Evolutionary conservation across 2,113 vertebrate species (phyloP), one percentile per base, ranked within the genome.

Genomic region (Trichomycterus rosablanca): DNA sequence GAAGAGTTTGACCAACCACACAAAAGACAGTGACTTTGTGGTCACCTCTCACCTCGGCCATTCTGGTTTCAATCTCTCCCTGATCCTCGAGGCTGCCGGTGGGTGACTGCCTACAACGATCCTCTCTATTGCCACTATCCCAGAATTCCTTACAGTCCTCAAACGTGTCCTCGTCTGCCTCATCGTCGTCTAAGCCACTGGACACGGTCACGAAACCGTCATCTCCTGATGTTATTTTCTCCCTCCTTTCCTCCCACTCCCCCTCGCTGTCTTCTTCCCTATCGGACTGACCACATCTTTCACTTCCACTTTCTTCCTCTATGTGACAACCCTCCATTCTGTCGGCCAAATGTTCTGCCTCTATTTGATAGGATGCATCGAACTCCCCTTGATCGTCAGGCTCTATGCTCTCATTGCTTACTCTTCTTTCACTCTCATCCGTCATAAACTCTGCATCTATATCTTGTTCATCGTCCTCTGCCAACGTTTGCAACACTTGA

Each of bases 131-230:
- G 43, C 54, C 68, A 56, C 35, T 59, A 22, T 80, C 78, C 74
- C 51, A 80, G 63, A 67, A 82, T 28, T 86, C 81, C 37, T 56
- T 72, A 67, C 77, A 85, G 65, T 86, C 85, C 66, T 78, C 59
- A 64, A 85, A 83, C 26, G 70, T 52, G 7, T 81, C 73, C 20
- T 81, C 74, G 20, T 79, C 78, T 2, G 76, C 77, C 0, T 82
- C 74, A 8, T 80, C 77, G 1, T 74, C 76, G 1, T 85, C 83
- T 16, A 67, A 78, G 5, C 84, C 72, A 32, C 84, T 85, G 42
- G 84, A 86, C 43, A 84, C 42, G 0, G 80, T 84, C n/a, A 85
- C 67, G 48, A 81, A 83, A 4, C 73, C 77, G 20, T 86, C 82
- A 35, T 87, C 81, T 32, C 16, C 63, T 16, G 81, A 81, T 5